These are phyloP conservation scores for Drosophila teissieri DNA, from an alignment of 1,140 invertebrate species.

Conservation along the genomic window DNA sequence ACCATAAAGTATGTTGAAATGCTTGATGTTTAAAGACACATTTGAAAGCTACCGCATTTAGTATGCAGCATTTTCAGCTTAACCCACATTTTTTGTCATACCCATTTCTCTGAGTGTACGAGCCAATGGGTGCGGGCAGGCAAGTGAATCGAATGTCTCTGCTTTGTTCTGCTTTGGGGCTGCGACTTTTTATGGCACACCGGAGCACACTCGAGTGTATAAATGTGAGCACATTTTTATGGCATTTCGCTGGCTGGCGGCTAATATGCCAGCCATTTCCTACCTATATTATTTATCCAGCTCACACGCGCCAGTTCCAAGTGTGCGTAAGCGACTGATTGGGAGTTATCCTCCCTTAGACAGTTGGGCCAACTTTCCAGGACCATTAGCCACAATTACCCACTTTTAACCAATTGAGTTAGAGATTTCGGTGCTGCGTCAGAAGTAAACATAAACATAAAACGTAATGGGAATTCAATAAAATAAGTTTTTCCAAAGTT, in stretches of 20 bases:
- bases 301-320: slow-evolving; percentile 17
- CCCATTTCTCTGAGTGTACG: background rate
- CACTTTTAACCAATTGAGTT: slow-evolving; percentile 66
- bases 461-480: slow-evolving; percentile 41
- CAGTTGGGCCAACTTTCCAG: slow-evolving; percentile 33
- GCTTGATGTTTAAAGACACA: no score
- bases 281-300: slow-evolving; percentile 70
- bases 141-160: slow-evolving; percentile 36
- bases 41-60: no score
- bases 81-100: no score
- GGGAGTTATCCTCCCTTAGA: slow-evolving; percentile 7
- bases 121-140: slow-evolving; percentile 25
- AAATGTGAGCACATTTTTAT: slow-evolving; percentile 65
- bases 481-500: slow-evolving; percentile 20
- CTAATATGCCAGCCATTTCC: slow-evolving; percentile 75
- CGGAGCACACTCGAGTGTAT: slow-evolving; percentile 69
- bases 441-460: slow-evolving; percentile 25
- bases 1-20: no score
- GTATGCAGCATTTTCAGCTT: no score
- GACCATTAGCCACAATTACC: slow-evolving; percentile 72
- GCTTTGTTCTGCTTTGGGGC: slow-evolving; percentile 26
- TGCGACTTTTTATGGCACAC: slow-evolving; percentile 65
- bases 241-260: slow-evolving; percentile 64
- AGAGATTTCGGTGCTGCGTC: slow-evolving; percentile 36
- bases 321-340: slow-evolving; percentile 57